Base-by-base conservation (phyloP, 2,797 vertebrate genomes). In the Gymnoscopelus microlampas region DNA sequence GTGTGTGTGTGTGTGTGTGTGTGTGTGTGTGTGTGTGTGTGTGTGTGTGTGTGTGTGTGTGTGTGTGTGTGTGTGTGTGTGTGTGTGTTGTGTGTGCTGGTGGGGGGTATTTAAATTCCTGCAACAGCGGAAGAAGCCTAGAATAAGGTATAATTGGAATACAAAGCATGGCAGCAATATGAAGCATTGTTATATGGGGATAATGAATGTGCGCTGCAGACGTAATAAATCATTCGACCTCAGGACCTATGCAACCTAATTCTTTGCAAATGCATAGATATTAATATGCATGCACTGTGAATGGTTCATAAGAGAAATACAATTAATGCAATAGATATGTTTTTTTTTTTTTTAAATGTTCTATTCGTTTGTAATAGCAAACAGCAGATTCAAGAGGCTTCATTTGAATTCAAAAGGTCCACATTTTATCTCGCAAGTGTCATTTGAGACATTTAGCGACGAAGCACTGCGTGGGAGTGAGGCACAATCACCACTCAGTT, bases 401-500 rank as follows among this genome's bases (percentile, higher is more conserved):
- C 19, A 69, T 71, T 39, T 57, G 54, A n/a, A 78, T 81, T 86
- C 15, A 60, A 77, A 66, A 23, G 68, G 48, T 13, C 35, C 48
- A 65, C 59, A 47, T 68, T 67, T 76, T 65, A 84, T 80, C 79
- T 87, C 78, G 75, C 72, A 79, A 79, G 83, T 90, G 84, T 85
- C 80, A 29, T 77, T 70, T 68, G 53, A 85, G 76, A 68, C 77
- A 60, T 79, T 60, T 79, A 81, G 73, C 80, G 77, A 72, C 77
- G 66, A 74, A 85, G 76, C 76, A 87, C 54, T 77, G 80, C 74
- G 87, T 86, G 86, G 84, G 87, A 87, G 85, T 78, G 32, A 57
- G 85, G 77, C 81, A 85, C 73, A 82, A 88, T 89, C 87, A 83
- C 73, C 73, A 85, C 78, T 79, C 74, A 65, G 82, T 82, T 82